A percentile compares a stretch with the other conserved stretches of the same genome.
Evolutionary conservation across 2,113 vertebrate species (phyloP).

Genomic region (Malaclemys terrapin): DNA sequence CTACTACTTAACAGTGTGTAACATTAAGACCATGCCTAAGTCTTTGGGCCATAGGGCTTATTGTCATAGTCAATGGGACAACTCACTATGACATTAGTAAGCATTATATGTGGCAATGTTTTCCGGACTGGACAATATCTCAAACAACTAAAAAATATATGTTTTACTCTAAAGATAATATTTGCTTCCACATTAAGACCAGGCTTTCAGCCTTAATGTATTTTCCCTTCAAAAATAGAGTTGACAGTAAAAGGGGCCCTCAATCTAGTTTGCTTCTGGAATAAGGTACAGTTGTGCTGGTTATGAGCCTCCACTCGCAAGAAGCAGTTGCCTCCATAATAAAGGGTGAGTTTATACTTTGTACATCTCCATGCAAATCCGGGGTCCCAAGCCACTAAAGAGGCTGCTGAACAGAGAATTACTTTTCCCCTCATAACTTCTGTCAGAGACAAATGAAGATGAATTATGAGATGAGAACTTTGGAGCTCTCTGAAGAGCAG

Average conservation of each 20-base stretch:
- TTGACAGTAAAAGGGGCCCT: not conserved
- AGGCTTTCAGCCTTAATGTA: not conserved
- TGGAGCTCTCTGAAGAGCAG: not conserved
- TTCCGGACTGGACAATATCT: not conserved
- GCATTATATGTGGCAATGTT: not conserved
- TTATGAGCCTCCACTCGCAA: not conserved
- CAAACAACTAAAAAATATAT: not conserved
- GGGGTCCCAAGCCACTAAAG: not conserved
- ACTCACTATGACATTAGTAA: not conserved
- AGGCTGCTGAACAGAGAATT: not conserved
- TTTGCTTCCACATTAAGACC: not conserved
- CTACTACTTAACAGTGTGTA: not conserved
- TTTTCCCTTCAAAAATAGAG: not conserved
- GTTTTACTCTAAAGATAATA: not conserved
- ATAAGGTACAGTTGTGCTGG: not conserved
- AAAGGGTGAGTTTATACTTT: not conserved
- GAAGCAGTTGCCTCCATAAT: not conserved
- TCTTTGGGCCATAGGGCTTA: not conserved
- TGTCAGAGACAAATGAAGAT: not conserved
- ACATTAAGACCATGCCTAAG: not conserved
- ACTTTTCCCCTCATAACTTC: not conserved
- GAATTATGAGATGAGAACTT: fast-evolving
- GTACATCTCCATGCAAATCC: not conserved
- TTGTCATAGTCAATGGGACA: not conserved
- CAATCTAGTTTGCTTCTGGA: not conserved